phyloP scores from a whole-genome alignment of 2,113 vertebrate genomes.

The Corythaixoides concolor region DNA sequence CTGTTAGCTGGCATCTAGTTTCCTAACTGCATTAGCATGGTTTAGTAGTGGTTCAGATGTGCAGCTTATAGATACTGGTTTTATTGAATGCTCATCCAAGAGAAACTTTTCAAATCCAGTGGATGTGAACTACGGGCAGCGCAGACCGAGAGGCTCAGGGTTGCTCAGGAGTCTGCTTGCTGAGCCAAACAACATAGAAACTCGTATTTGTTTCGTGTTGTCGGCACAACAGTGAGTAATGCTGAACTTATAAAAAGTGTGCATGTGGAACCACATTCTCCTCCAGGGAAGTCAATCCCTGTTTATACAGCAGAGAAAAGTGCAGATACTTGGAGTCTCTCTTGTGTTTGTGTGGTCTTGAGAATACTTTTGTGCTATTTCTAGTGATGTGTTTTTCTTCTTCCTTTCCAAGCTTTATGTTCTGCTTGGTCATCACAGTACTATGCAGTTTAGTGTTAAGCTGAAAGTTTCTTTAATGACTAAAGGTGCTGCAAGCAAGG shows the following conservation, averaged over 20 bases:
- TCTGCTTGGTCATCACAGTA: background rate
- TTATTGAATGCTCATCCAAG: background rate
- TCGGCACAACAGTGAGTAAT: constrained; percentile 35
- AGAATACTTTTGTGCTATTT: background rate
- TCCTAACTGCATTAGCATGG: background rate
- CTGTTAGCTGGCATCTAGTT: background rate
- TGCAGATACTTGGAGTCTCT: background rate
- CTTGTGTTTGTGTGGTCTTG: background rate
- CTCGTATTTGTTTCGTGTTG: constrained; percentile 3
- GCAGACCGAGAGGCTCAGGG: background rate
- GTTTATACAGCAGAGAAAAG: background rate
- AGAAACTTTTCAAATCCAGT: background rate
- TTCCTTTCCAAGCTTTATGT: constrained; percentile 5
- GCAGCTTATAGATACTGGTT: background rate
- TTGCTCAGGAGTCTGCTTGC: background rate
- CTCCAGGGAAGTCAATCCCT: background rate
- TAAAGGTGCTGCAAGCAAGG: background rate
- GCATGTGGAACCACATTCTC: background rate
- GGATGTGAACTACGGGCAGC: background rate
- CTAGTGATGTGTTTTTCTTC: background rate
- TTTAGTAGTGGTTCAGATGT: background rate
- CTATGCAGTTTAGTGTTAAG: background rate
- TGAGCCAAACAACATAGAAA: constrained; percentile 46
- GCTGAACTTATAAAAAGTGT: background rate
- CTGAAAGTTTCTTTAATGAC: background rate